These are phyloP conservation scores for Sceloporus undulatus DNA, from an alignment of 2,113 vertebrate genomes.

Conservation along the genomic window DNA sequence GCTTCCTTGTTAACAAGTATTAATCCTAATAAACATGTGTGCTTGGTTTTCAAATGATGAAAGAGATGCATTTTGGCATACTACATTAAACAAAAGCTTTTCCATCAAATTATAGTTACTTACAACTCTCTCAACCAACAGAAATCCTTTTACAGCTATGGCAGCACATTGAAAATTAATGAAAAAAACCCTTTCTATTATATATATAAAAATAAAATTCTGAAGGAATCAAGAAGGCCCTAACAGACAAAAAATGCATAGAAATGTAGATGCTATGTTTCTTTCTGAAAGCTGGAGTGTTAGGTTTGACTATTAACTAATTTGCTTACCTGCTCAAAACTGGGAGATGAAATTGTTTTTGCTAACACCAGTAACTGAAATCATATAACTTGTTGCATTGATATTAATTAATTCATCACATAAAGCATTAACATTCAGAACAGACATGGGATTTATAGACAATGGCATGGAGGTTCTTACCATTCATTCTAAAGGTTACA, in stretches of 20 bases:
- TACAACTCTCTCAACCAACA: not conserved
- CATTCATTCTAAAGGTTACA: no score
- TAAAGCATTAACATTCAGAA: no score
- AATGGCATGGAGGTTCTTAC: no score
- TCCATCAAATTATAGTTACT: conserved; percentile 5
- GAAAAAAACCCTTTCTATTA: not conserved
- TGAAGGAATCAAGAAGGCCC: not conserved
- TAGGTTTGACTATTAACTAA: no score
- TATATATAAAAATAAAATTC: not conserved
- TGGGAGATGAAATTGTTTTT: no score
- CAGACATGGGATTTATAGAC: no score
- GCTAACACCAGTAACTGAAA: no score
- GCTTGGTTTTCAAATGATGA: conserved; percentile 8
- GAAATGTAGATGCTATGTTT: not conserved
- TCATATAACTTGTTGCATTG: no score
- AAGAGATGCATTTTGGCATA: conserved; percentile 2
- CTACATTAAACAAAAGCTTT: conserved; percentile 3
- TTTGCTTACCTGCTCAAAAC: no score
- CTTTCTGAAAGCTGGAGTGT: no score
- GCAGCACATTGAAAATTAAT: not conserved
- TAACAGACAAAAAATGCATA: not conserved
- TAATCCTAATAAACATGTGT: conserved; percentile 11
- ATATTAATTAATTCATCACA: no score
- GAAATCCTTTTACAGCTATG: not conserved
- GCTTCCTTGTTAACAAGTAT: conserved; percentile 31